These are phyloP conservation scores for Phyllotreta striolata DNA, from an alignment of 2,888 invertebrate genomes.

Conservation along the genomic window DNA sequence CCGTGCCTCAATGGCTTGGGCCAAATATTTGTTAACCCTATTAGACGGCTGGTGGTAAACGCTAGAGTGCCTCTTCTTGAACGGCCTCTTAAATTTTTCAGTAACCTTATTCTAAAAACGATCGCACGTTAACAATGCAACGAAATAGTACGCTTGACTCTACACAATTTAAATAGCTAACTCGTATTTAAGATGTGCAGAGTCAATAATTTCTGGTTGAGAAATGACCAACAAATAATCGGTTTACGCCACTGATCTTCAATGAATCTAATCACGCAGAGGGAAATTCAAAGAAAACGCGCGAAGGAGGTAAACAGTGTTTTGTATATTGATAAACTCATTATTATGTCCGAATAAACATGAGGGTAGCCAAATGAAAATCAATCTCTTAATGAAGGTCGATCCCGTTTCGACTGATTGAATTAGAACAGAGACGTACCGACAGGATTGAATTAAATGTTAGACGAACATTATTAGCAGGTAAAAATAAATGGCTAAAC, in stretches of 20 bases:
- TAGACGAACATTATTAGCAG: background rate
- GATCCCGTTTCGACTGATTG: background rate
- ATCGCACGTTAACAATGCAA: conserved; percentile 10
- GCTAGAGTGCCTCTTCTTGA: conserved; percentile 87
- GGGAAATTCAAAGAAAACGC: too few relatives aligned
- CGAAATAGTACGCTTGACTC: background rate
- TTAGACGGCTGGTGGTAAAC: conserved; percentile 89
- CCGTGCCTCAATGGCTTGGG: conserved; percentile 89
- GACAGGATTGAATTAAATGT: background rate
- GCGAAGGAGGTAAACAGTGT: too few relatives aligned
- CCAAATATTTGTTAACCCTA: conserved; percentile 90
- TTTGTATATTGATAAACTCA: too few relatives aligned
- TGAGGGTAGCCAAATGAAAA: conserved; percentile 10
- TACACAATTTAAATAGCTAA: too few relatives aligned
- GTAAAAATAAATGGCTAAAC: conserved; percentile 3
- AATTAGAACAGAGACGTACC: background rate
- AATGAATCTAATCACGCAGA: too few relatives aligned
- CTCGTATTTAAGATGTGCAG: too few relatives aligned
- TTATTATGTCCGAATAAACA: background rate
- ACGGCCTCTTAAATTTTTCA: conserved; percentile 86
- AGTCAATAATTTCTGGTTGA: too few relatives aligned
- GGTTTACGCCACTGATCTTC: too few relatives aligned
- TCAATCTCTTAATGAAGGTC: conserved; percentile 8
- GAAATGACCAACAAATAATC: too few relatives aligned
- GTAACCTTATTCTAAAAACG: conserved; percentile 80